Percentiles rank a stretch among this genome's conserved stretches.
Conservation (phyloP, 2,113 vertebrate genomes). For the Hemiprocne comata region DNA sequence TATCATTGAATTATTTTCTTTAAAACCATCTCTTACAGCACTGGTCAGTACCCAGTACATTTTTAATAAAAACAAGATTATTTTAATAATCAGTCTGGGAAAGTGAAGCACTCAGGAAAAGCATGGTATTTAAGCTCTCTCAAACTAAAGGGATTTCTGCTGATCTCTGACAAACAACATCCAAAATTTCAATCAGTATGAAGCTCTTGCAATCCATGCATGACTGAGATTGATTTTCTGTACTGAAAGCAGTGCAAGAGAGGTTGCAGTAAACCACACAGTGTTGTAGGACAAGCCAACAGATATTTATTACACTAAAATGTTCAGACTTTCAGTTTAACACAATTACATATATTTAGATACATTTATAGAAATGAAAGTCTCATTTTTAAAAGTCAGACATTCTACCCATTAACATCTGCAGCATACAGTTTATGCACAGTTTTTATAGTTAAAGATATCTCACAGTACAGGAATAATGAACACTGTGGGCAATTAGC, state of each 20-base stretch:
- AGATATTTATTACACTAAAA: neutral
- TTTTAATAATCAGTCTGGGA: neutral
- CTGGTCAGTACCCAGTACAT: neutral
- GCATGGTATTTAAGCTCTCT: neutral
- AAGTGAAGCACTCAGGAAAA: neutral
- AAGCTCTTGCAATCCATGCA: neutral
- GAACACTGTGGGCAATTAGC: neutral
- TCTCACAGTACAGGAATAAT: neutral
- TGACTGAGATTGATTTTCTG: neutral
- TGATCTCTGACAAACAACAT: neutral
- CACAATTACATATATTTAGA: neutral
- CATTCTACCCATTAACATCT: neutral
- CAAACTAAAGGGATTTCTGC: neutral
- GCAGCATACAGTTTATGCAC: neutral
- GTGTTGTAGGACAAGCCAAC: neutral
- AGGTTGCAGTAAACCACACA: neutral
- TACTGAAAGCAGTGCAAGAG: neutral
- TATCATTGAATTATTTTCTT: conserved; percentile 20
- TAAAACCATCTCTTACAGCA: neutral
- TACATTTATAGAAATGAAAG: neutral
- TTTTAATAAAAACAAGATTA: neutral
- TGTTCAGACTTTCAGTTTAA: neutral
- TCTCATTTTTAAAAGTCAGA: neutral
- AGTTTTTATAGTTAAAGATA: neutral
- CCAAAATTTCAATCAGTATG: neutral